Percentiles rank a stretch among this genome's conserved stretches.
Conservation (phyloP, 2,113 vertebrate genomes). For the Eptatretus burgeri region DNA sequence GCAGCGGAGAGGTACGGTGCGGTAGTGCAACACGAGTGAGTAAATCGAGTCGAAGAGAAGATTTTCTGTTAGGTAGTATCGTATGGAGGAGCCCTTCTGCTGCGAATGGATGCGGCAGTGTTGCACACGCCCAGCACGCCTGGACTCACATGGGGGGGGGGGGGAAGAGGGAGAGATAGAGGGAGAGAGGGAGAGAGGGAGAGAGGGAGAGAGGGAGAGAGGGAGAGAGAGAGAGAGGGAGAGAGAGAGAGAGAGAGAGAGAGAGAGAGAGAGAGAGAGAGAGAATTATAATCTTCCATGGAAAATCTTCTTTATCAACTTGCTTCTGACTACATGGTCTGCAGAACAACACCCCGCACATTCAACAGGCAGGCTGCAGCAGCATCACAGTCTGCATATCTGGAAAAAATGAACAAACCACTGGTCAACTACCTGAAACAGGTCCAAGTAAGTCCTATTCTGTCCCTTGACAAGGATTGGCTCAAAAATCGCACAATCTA, state of each 20-base stretch:
- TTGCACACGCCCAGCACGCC: conserved; percentile 79
- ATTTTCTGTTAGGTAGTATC: conserved; percentile 96
- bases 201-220: background rate
- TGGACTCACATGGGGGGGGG: conserved; percentile 12
- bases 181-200: background rate
- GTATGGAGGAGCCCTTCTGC: conserved; percentile 71
- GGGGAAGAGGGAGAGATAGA: background rate
- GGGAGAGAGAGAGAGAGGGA: background rate
- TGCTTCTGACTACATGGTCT: too few relatives aligned
- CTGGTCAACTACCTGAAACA: too few relatives aligned
- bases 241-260: background rate
- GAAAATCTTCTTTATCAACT: too few relatives aligned
- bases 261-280: background rate
- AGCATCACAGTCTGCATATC: too few relatives aligned
- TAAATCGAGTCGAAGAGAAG: conserved; percentile 88
- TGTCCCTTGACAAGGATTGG: too few relatives aligned
- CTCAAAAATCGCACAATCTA: too few relatives aligned
- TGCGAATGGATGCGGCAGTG: conserved; percentile 91
- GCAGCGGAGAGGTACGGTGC: conserved; percentile 80
- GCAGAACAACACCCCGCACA: too few relatives aligned
- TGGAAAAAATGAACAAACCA: too few relatives aligned
- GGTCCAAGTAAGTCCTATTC: too few relatives aligned
- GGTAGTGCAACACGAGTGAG: conserved; percentile 85
- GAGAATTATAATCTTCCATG: background rate
- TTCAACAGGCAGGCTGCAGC: too few relatives aligned